Evolutionary conservation across 2,797 vertebrate species (phyloP), one percentile per base, ranked within the genome.

Genomic region (Sebastiscus tertius): DNA sequence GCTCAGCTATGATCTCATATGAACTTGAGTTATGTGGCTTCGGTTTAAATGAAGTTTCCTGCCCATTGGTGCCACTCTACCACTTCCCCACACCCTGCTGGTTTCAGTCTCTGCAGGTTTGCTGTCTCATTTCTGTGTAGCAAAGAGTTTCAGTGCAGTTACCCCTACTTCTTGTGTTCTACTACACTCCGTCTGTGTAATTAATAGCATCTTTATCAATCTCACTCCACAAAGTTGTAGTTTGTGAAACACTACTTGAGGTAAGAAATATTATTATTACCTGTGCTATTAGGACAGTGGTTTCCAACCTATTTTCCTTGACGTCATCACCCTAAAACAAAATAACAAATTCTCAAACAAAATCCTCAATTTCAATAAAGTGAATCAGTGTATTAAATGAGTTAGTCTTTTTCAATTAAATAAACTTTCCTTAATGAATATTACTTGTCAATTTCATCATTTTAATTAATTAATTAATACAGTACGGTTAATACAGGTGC

Each of bases 31-130:
- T 9, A 3, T 66, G 52, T 24, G 58, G 66, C 7, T 52, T 39
- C 0, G 4, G 62, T 61, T 65, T 11, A 33, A 2, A 1, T 79
- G 81, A 46, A 72, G 83, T 80, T 90, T 91, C 77, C 61, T 68
- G 65, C 31, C 26, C n/a, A 46, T 1, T 1, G 0, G 0, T 12
- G 13, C 62, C 66, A 22, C 10, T 20, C 1, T 2, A 14, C 27
- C 55, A 20, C 69, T 26, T 73, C 63, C 33, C 8, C 55, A 36
- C 11, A 36, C 14, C 2, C 8, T 18, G 65, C 52, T 46, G 26
- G 20, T 33, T 72, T 70, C n/a, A 11, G 18, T 26, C 11, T 22
- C 20, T 33, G 3, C 29, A 14, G 6, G 8, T 62, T 20, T 24
- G 3, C 42, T 20, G 6, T 55, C 16, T 71, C 26, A 9, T 33